These are phyloP conservation scores for Numenius arquata DNA, from an alignment of 2,113 vertebrate species.

Conservation along the genomic window DNA sequence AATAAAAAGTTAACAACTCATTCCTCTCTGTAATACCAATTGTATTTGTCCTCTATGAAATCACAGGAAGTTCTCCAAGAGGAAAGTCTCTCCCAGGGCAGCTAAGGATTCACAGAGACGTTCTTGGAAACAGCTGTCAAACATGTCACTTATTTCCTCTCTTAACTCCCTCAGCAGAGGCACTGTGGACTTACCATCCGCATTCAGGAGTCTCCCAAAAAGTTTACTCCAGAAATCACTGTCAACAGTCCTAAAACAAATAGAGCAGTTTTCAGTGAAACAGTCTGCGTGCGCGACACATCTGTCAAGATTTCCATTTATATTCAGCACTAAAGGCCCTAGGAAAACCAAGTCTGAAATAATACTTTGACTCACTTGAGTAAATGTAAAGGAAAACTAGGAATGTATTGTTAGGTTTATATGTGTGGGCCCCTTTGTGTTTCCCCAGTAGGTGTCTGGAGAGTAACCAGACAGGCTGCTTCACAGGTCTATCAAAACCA, in stretches of 20 bases:
- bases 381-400: neutral
- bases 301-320: neutral
- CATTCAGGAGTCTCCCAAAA: constrained; percentile 78
- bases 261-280: constrained; percentile 34
- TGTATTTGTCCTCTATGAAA: neutral
- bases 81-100: constrained; percentile 60
- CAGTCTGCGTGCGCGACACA: accelerated
- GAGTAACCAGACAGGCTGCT: neutral
- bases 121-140: constrained; percentile 69
- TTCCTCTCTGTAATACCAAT: neutral
- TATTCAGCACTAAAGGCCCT: neutral
- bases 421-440: neutral
- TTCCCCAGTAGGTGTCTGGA: neutral
- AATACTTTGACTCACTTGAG: neutral
- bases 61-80: constrained; percentile 41
- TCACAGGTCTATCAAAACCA: neutral
- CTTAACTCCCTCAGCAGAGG: constrained; percentile 72
- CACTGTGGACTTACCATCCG: constrained; percentile 65
- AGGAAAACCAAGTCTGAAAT: neutral
- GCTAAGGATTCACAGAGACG: constrained; percentile 67
- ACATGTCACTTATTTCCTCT: constrained; percentile 63
- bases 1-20: neutral
- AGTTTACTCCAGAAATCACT: constrained; percentile 75
- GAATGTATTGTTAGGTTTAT: neutral
- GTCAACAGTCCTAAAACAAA: constrained; percentile 65